A percentile compares a stretch with the other conserved stretches of the same genome.
Conservation (phyloP, 2,113 vertebrate genomes). For the Percopsis transmontana region DNA sequence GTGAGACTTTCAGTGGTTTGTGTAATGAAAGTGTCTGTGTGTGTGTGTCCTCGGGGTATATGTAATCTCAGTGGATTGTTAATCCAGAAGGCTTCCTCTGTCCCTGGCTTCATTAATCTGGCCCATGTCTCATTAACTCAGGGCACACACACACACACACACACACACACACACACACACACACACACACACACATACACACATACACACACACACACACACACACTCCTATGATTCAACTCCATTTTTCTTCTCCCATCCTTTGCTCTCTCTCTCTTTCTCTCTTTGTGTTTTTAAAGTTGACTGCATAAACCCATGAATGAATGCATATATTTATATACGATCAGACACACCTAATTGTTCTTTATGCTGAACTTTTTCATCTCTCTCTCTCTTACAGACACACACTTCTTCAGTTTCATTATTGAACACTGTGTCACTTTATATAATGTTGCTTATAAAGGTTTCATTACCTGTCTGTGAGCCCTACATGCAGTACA, state of each 20-base stretch:
- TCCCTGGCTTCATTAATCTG: constrained; percentile 64
- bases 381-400: not conserved
- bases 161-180: not conserved
- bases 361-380: no score
- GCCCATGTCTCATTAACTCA: constrained; percentile 41
- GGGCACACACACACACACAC: not conserved
- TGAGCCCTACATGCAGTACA: no score
- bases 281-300: no score
- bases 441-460: no score
- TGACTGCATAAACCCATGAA: no score
- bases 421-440: no score
- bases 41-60: constrained; percentile 16
- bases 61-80: constrained; percentile 59
- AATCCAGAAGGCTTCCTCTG: constrained; percentile 57
- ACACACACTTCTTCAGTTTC: no score
- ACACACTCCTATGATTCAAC: constrained; percentile 8
- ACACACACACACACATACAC: not conserved
- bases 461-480: no score
- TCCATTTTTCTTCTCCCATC: not conserved
- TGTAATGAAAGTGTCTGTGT: not conserved
- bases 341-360: no score
- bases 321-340: no score
- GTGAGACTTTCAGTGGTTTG: constrained; percentile 3
- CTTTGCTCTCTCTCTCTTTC: not conserved
- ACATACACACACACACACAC: not conserved